phyloP scores from a whole-genome alignment of 2,797 vertebrate genomes.

The Catamblyrhynchus diadema region DNA sequence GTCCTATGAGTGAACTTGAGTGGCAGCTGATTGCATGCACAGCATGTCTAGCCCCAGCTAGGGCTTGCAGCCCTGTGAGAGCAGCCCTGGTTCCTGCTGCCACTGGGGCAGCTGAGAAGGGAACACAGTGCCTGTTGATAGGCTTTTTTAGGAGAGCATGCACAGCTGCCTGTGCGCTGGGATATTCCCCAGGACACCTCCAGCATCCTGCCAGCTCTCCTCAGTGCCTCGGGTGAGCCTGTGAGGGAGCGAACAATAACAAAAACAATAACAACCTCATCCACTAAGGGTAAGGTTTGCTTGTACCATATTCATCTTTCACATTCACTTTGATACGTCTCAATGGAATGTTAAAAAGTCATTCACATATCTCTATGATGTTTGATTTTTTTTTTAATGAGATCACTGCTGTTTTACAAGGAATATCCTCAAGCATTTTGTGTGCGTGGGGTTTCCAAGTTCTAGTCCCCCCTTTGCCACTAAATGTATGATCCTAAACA shows the following conservation, averaged over 20 bases:
- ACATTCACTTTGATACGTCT: neutral
- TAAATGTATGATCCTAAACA: neutral
- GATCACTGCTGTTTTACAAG: neutral
- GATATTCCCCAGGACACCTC: neutral
- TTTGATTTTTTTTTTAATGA: neutral
- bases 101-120: neutral
- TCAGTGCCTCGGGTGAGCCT: neutral
- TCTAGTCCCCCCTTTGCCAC: neutral
- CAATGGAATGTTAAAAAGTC: neutral
- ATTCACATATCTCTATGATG: neutral
- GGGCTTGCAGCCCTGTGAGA: neutral
- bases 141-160: neutral
- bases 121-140: neutral
- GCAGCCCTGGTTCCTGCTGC: neutral
- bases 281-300: neutral
- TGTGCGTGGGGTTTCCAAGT: neutral
- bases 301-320: neutral
- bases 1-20: neutral
- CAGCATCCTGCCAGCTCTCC: neutral
- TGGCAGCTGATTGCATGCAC: neutral
- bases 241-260: neutral
- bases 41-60: neutral
- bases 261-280: neutral
- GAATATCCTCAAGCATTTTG: neutral
- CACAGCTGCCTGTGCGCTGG: neutral